These are phyloP conservation scores for Coremacera marginata DNA, from an alignment of 2,888 invertebrate genomes.

Conservation along the genomic window DNA sequence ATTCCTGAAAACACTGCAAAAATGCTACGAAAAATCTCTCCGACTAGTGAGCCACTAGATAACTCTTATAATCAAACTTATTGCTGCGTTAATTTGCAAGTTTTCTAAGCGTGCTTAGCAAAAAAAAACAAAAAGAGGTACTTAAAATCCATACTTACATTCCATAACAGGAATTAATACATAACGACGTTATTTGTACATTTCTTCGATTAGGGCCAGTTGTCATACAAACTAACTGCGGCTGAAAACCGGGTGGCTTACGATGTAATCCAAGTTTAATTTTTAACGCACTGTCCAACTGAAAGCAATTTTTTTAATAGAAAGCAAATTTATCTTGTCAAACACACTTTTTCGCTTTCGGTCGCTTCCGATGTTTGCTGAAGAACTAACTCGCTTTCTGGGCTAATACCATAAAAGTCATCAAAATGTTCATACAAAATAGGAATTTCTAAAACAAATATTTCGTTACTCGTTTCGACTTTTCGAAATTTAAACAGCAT, in stretches of 20 bases:
- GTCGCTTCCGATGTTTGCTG: slow-evolving; percentile 69
- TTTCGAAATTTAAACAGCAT: slow-evolving; percentile 96
- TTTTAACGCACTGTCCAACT: slow-evolving; percentile 72
- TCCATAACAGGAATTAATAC: slow-evolving; percentile 96
- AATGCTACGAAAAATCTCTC: too few species aligned
- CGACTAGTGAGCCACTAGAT: too few species aligned
- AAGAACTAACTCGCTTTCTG: slow-evolving; percentile 82
- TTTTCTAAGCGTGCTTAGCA: too few species aligned
- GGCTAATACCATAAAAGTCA: slow-evolving; percentile 80
- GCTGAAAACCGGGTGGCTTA: slow-evolving; percentile 96
- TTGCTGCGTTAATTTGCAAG: too few species aligned
- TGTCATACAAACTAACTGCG: slow-evolving; percentile 93
- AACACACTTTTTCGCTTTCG: slow-evolving; percentile 61
- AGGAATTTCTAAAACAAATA: slow-evolving; percentile 86
- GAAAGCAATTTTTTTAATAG: slow-evolving; percentile 39
- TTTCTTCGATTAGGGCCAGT: slow-evolving; percentile 78
- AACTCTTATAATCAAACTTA: too few species aligned
- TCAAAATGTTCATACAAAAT: slow-evolving; percentile 86
- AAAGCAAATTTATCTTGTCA: slow-evolving; percentile 9
- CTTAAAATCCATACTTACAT: slow-evolving; percentile 89
- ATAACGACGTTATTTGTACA: slow-evolving; percentile 84
- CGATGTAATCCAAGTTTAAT: slow-evolving; percentile 84
- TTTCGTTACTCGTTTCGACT: slow-evolving; percentile 86
- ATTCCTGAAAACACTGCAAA: too few species aligned
- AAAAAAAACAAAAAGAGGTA: not conserved